These are phyloP conservation scores for Scotopteryx bipunctaria DNA, from an alignment of 2,888 invertebrate species.

Conservation along the genomic window DNA sequence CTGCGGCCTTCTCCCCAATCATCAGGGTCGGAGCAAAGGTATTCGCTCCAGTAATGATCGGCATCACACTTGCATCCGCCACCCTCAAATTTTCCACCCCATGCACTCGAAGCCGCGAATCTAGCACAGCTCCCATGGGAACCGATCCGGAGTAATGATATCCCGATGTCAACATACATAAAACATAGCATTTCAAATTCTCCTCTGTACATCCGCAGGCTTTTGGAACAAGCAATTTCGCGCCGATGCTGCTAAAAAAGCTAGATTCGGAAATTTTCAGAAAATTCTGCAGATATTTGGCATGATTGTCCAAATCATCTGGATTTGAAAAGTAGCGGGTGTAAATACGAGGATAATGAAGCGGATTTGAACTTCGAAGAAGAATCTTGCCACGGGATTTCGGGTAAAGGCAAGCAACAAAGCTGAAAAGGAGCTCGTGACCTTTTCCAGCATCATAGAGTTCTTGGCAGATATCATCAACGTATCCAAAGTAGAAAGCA, in stretches of 20 bases:
- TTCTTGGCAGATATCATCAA: constrained; percentile 10
- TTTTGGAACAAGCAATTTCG: constrained; percentile 7
- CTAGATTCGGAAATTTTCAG: background rate
- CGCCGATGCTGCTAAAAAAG: constrained; percentile 1
- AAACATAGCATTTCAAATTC: constrained; percentile 31
- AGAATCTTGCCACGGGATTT: constrained; percentile 12
- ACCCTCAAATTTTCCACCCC: constrained; percentile 33
- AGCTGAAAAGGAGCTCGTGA: background rate
- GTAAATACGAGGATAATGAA: constrained; percentile 4
- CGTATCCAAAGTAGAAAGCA: constrained; percentile 6
- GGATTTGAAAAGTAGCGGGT: constrained; percentile 3
- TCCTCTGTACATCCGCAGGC: constrained; percentile 13
- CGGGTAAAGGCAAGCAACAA: background rate
- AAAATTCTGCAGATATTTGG: constrained; percentile 6
- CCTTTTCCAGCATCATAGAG: constrained; percentile 1
- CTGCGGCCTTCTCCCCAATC: constrained; percentile 30
- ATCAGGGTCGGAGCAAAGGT: constrained; percentile 24
- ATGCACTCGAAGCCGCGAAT: constrained; percentile 31
- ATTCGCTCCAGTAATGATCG: constrained; percentile 20
- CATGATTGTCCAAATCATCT: constrained; percentile 7
- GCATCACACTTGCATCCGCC: constrained; percentile 38
- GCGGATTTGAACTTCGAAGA: constrained; percentile 8
- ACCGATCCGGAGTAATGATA: constrained; percentile 34
- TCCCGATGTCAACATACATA: constrained; percentile 23
- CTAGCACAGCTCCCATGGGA: constrained; percentile 35